Base-by-base conservation (phyloP, 2,113 vertebrate genomes). In the Epinephelus lanceolatus region DNA sequence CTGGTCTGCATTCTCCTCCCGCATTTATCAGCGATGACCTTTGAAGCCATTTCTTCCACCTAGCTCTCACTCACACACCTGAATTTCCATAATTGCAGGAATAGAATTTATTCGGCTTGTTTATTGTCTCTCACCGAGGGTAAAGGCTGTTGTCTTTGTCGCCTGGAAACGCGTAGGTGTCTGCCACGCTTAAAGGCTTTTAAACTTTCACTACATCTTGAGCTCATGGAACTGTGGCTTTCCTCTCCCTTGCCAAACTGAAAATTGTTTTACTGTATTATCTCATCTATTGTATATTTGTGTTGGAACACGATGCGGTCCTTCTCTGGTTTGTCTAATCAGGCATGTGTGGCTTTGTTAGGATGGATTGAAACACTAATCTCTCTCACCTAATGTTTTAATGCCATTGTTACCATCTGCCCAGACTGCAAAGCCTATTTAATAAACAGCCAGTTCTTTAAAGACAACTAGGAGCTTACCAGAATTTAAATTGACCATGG, bases 401-500 rank as follows among this genome's bases (percentile, higher is more conserved):
- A 91, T 94, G 80, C 82, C 65, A 82, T 89, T 90, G 81, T 93
- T 91, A 67, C 83, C 83, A 87, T 91, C 86, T 89, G 86, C 78
- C 88, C 67, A 45, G 81, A 73, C 66, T 19, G 52, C 83, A 87
- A 86, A 87, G 42, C 86, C 75, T 60, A 17, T 85, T 88, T 86
- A 78, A 79, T 79, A 71, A 59, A 80, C 66, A 45, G 21, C 15
- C 5, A 18, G 68, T 83, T 81, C 72, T 84, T 88, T 80, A 81
- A 40, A 53, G 67, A 1, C 79, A 66, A 82, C 79, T 19, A 45
- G 62, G 21, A 78, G 76, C 86, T 92, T 80, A 85, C 19, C 51
- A 12, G 63, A 71, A 80, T 76, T 23, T 69, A 4, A 71, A 84
- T 51, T 75, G 76, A 70, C 76, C 75, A 27, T 47, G 73, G 53